A percentile compares a stretch with the other conserved stretches of the same genome.
Evolutionary conservation across 1,140 invertebrate species (phyloP).

Genomic region (Listronotus oregonensis): DNA sequence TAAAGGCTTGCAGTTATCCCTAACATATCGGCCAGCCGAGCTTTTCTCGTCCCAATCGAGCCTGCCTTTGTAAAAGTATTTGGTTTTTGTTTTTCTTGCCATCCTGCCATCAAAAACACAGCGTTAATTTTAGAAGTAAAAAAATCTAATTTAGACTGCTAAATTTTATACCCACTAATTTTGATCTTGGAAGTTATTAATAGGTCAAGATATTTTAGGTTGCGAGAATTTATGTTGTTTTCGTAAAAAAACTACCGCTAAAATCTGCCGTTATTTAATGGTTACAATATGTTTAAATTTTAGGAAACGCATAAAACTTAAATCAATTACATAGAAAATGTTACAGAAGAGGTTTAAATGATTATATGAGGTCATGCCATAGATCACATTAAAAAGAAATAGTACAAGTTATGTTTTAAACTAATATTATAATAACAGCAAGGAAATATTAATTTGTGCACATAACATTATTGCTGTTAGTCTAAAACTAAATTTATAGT

Average conservation of each 20-base stretch:
- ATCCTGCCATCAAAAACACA: slow-evolving; percentile 65
- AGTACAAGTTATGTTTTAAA: too few relatives aligned
- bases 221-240: background rate
- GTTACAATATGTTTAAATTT: too few relatives aligned
- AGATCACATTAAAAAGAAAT: too few relatives aligned
- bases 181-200: slow-evolving; percentile 10
- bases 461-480: too few relatives aligned
- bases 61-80: slow-evolving; percentile 94
- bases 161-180: background rate
- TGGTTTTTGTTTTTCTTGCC: slow-evolving; percentile 95
- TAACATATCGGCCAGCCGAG: slow-evolving; percentile 93
- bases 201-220: background rate
- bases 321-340: too few relatives aligned
- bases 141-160: background rate
- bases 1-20: slow-evolving; percentile 96
- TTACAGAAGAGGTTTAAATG: too few relatives aligned
- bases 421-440: too few relatives aligned
- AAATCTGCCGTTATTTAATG: too few relatives aligned
- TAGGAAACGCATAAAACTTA: too few relatives aligned
- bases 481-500: too few relatives aligned
- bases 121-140: slow-evolving; percentile 15
- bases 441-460: too few relatives aligned
- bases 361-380: too few relatives aligned
- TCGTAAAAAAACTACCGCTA: background rate
- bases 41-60: slow-evolving; percentile 95